Conservation (phyloP, 2,888 invertebrate genomes). For the Diarsia brunnea region DNA sequence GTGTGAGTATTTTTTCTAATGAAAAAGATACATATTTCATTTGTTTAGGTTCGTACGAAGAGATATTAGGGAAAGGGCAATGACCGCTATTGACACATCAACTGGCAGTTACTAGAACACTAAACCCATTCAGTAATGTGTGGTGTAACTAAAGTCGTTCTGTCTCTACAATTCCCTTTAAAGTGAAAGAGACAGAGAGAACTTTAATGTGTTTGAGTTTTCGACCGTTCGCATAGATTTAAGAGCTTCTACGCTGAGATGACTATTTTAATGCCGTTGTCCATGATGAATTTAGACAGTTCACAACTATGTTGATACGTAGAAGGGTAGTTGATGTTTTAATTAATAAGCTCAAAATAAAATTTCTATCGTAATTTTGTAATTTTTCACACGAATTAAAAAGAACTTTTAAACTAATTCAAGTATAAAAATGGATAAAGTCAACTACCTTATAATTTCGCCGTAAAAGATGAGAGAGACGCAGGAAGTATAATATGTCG, state of each 20-base stretch:
- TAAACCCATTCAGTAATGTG: no score
- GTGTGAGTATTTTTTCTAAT: no score
- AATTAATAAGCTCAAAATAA: constrained; percentile 22
- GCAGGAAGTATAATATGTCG: neutral
- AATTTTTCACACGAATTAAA: constrained; percentile 12
- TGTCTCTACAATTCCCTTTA: no score
- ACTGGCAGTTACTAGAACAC: no score
- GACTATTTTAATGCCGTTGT: constrained; percentile 11
- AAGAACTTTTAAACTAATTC: neutral
- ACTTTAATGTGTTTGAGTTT: no score
- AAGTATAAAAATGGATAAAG: neutral
- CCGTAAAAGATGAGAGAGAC: neutral
- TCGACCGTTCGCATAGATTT: no score
- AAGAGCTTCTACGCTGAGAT: constrained; percentile 1
- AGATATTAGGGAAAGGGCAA: no score
- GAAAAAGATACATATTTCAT: no score
- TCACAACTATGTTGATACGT: neutral
- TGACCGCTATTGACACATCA: no score
- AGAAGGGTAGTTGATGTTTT: constrained; percentile 13
- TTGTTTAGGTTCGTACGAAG: no score
- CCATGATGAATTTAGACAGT: neutral
- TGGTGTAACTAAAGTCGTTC: no score
- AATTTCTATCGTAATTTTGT: constrained; percentile 18
- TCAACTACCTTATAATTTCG: constrained; percentile 2
- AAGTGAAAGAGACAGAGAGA: no score